A percentile compares a stretch with the other conserved stretches of the same genome.
phyloP scores from a whole-genome alignment of 2,113 vertebrate genomes.

The Beaufortia kweichowensis region DNA sequence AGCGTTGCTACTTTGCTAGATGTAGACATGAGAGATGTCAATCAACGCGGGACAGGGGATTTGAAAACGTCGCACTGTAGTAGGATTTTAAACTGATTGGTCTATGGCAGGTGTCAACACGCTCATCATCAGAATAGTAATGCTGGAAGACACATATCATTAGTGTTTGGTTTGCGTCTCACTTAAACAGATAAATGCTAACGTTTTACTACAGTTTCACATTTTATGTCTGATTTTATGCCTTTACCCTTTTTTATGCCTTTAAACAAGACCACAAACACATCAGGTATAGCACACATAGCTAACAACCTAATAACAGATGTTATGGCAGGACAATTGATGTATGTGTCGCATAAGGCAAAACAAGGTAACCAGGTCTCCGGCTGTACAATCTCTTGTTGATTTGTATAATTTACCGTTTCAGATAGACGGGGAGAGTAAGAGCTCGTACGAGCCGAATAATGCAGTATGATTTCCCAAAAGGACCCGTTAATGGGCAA shows the following conservation, averaged over 20 bases:
- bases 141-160: constrained; percentile 55
- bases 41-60: constrained; percentile 45
- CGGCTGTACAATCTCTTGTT: constrained; percentile 15
- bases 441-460: constrained; percentile 51
- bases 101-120: constrained; percentile 57
- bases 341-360: not conserved
- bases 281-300: not conserved
- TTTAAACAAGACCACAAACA: not conserved
- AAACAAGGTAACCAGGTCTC: constrained; percentile 19
- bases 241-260: too few species aligned
- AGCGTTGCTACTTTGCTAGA: constrained; percentile 46
- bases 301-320: not conserved
- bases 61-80: constrained; percentile 53
- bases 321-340: not conserved
- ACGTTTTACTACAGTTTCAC: not conserved
- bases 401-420: constrained; percentile 30
- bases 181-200: constrained; percentile 42
- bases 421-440: constrained; percentile 18
- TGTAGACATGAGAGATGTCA: constrained; percentile 53
- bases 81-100: constrained; percentile 55
- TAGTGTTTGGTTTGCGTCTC: constrained; percentile 44
- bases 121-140: constrained; percentile 55
- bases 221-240: not conserved
- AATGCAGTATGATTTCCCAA: constrained; percentile 70
- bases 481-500: constrained; percentile 67